Conservation (phyloP, 2,888 invertebrate species). For the Chrysolina oricalcia region DNA sequence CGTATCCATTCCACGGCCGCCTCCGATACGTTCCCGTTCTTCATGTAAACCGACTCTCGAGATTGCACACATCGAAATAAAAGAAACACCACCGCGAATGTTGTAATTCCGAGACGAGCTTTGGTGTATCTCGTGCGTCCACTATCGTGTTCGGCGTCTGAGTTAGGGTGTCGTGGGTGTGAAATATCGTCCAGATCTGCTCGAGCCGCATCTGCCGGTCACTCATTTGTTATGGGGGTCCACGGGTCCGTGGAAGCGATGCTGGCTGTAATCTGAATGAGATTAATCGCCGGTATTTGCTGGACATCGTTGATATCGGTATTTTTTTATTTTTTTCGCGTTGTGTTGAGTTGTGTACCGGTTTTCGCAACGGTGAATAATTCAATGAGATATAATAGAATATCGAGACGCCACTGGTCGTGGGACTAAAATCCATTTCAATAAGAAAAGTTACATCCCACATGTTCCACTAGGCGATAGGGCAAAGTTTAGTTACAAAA, state of each 20-base stretch:
- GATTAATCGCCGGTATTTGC: constrained; percentile 1
- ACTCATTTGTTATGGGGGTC: constrained; percentile 51
- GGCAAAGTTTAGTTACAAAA: too few relatives aligned
- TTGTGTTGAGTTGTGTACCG: neutral
- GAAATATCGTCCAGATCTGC: constrained; percentile 57
- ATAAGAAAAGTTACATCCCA: too few relatives aligned
- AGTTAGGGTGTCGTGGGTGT: constrained; percentile 60
- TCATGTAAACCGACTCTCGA: constrained; percentile 18
- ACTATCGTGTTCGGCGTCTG: constrained; percentile 62
- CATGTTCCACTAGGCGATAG: too few relatives aligned
- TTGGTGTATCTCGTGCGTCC: constrained; percentile 62
- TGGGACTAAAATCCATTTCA: too few relatives aligned
- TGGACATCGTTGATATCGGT: neutral
- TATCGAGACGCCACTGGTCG: too few relatives aligned
- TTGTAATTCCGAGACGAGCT: constrained; percentile 57
- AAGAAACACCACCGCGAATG: constrained; percentile 31
- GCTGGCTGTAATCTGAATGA: constrained; percentile 2
- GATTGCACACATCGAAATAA: constrained; percentile 21
- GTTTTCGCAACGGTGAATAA: too few relatives aligned
- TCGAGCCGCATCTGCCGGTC: constrained; percentile 52
- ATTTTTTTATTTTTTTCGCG: neutral
- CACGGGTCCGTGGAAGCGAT: neutral
- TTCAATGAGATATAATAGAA: too few relatives aligned
- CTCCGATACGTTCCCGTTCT: neutral
- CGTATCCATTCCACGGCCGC: neutral